phyloP scores from a whole-genome alignment of 2,113 vertebrate genomes.

The Dissostichus mawsoni region DNA sequence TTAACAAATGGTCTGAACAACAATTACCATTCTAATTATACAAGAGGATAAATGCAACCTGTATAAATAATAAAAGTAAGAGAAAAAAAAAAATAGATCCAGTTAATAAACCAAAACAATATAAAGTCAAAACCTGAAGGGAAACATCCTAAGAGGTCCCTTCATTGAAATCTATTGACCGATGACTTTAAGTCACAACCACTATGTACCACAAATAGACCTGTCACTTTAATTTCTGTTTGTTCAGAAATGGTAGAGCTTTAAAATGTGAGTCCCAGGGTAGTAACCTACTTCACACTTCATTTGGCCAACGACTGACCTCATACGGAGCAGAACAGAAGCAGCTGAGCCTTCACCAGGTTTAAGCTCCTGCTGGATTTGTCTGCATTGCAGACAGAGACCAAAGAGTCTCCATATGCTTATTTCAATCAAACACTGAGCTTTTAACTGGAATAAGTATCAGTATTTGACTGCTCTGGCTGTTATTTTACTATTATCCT shows the following conservation, averaged over 20 bases:
- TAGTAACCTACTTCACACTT: slow-evolving; percentile 37
- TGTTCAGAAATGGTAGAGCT: slow-evolving; percentile 27
- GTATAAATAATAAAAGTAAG: background rate
- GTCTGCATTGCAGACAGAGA: slow-evolving; percentile 34
- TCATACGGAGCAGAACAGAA: slow-evolving; percentile 15
- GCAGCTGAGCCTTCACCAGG: slow-evolving; percentile 54
- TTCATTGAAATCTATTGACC: accelerated
- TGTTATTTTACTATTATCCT: background rate
- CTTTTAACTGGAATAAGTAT: background rate
- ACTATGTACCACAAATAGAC: slow-evolving; percentile 2
- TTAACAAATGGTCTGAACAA: too few species aligned
- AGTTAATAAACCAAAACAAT: background rate
- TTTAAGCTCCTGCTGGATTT: slow-evolving; percentile 6
- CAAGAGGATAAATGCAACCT: too few species aligned
- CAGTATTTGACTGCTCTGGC: background rate
- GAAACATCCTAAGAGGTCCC: background rate
- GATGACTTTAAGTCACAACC: background rate
- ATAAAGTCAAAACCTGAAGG: background rate
- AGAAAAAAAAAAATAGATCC: background rate
- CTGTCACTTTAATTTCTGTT: background rate
- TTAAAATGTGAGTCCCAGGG: slow-evolving; percentile 15
- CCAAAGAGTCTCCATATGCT: slow-evolving; percentile 8
- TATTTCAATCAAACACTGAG: slow-evolving; percentile 21
- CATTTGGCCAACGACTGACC: slow-evolving; percentile 20
- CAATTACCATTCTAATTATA: too few species aligned